These are phyloP conservation scores for Helleia helle DNA, from an alignment of 2,888 invertebrate species.

Conservation along the genomic window DNA sequence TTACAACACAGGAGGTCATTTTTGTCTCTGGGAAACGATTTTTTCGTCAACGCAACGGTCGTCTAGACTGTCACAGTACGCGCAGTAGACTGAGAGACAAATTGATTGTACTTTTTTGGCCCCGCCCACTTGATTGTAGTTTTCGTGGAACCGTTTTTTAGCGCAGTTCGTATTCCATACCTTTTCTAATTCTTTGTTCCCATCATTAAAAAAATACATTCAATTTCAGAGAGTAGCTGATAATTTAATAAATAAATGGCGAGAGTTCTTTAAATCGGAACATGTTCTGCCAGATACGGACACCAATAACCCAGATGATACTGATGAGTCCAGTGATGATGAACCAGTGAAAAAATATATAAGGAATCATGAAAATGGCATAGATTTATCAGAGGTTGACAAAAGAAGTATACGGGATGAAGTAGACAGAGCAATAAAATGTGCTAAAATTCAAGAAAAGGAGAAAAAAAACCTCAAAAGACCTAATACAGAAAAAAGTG, in stretches of 20 bases:
- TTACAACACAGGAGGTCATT: no score
- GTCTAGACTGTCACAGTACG: no score
- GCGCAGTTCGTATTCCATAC: no score
- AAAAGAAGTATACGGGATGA: constrained; percentile 41
- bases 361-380: constrained; percentile 37
- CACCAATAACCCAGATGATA: constrained; percentile 22
- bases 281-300: constrained; percentile 21
- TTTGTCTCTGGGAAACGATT: no score
- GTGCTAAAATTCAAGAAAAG: constrained; percentile 16
- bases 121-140: no score
- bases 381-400: constrained; percentile 43
- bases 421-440: constrained; percentile 33
- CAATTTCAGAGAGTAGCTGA: constrained; percentile 39
- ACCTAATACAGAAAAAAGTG: not conserved
- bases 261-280: constrained; percentile 30
- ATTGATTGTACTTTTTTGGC: no score
- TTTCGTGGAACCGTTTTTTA: no score
- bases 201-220: not conserved
- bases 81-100: no score
- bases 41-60: no score
- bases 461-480: constrained; percentile 11
- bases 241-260: constrained; percentile 40
- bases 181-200: no score
- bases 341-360: constrained; percentile 55
- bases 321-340: constrained; percentile 39